Evolutionary conservation across 2,888 invertebrate genomes (phyloP).

Genomic region (Amphipoea oculea): DNA sequence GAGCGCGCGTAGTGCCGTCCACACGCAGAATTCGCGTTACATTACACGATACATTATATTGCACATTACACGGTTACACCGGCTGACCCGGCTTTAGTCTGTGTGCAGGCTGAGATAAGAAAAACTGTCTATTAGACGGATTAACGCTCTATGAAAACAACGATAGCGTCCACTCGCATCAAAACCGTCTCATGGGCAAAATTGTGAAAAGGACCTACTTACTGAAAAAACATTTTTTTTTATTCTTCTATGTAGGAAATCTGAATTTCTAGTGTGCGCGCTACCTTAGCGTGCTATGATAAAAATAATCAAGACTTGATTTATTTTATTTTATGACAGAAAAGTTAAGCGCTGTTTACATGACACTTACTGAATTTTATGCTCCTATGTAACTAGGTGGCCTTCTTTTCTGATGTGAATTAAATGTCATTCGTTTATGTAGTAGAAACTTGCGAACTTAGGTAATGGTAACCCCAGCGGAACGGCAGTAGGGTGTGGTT

Average conservation of each 20-base stretch:
- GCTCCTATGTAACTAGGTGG: constrained; percentile 4
- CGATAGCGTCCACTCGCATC: background rate
- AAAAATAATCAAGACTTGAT: constrained; percentile 3
- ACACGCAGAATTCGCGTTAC: background rate
- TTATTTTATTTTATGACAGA: constrained; percentile 29
- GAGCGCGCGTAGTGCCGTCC: too few relatives aligned
- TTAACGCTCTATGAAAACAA: too few relatives aligned
- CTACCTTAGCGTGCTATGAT: too few relatives aligned
- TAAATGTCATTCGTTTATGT: constrained; percentile 12
- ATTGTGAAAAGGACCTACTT: too few relatives aligned
- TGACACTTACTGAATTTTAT: background rate
- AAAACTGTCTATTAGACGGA: too few relatives aligned
- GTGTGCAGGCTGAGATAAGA: too few relatives aligned
- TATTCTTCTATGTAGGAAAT: too few relatives aligned
- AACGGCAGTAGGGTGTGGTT: too few relatives aligned
- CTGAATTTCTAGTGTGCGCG: background rate
- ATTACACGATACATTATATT: too few relatives aligned
- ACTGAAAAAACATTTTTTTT: background rate
- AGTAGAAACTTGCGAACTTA: constrained; percentile 4
- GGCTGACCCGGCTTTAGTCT: too few relatives aligned
- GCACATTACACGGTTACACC: too few relatives aligned
- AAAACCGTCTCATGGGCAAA: background rate
- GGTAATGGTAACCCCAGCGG: background rate
- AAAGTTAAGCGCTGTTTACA: background rate
- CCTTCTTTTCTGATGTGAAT: constrained; percentile 7